Percentiles rank a stretch among this genome's conserved stretches.
Conservation (phyloP, 2,113 vertebrate species). For the Collichthys lucidus region DNA sequence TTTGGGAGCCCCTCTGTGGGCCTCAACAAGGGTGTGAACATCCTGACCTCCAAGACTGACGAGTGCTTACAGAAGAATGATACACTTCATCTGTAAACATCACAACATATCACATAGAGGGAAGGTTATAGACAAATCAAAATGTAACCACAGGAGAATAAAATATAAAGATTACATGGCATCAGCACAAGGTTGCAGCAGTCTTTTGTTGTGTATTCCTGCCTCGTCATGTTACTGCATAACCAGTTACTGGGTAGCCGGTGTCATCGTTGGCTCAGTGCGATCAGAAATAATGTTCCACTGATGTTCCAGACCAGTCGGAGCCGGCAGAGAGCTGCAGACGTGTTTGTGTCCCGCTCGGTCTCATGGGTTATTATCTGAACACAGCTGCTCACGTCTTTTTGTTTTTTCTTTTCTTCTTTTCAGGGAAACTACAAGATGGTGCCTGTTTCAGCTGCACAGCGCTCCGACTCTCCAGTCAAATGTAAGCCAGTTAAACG, state of each 20-base stretch:
- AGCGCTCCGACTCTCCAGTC: slow-evolving; percentile 82
- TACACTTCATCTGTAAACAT: neutral
- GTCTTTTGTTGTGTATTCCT: neutral
- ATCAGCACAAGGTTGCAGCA: neutral
- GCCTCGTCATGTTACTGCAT: neutral
- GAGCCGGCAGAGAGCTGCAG: neutral
- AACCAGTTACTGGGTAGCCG: neutral
- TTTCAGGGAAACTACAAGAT: slow-evolving; percentile 86
- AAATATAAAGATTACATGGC: no score
- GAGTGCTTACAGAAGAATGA: neutral
- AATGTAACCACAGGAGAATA: neutral
- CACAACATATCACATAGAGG: no score
- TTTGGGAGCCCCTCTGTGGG: slow-evolving; percentile 26
- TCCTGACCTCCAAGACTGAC: slow-evolving; percentile 2
- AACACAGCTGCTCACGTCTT: slow-evolving; percentile 19
- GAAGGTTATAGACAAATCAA: neutral
- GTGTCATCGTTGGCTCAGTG: neutral
- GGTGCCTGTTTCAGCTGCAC: slow-evolving; percentile 86
- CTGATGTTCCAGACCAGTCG: neutral
- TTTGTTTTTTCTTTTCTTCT: neutral
- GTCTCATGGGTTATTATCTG: neutral
- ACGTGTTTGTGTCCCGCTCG: neutral
- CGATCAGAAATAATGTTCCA: neutral
- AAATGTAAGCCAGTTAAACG: slow-evolving; percentile 82
- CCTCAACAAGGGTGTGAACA: slow-evolving; percentile 43